Conservation (phyloP, 2,113 vertebrate genomes). For the Zosterops pallidus region DNA sequence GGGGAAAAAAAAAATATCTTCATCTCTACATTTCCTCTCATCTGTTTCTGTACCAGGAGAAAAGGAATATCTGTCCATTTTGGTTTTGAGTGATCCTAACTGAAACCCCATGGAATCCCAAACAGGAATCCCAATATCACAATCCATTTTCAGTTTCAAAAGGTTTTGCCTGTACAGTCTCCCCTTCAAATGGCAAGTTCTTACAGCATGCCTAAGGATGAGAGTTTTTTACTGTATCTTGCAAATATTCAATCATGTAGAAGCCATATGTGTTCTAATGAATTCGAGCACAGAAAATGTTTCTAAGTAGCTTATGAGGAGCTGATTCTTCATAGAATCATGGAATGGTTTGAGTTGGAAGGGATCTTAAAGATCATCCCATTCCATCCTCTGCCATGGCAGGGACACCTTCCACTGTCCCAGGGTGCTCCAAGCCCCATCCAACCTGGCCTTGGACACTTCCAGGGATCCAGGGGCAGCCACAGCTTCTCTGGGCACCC, state of each 20-base stretch:
- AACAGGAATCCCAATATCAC: fast-evolving
- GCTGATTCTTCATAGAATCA: background rate
- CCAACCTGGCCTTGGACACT: background rate
- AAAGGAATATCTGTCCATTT: background rate
- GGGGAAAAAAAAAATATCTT: fast-evolving
- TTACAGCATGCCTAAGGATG: background rate
- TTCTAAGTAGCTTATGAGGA: background rate
- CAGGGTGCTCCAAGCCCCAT: fast-evolving
- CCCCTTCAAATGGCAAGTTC: background rate
- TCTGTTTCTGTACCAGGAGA: background rate
- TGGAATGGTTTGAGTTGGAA: background rate
- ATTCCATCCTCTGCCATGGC: fast-evolving
- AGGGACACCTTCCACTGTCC: fast-evolving
- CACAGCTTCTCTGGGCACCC: background rate
- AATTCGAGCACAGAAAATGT: background rate
- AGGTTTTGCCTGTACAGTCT: background rate
- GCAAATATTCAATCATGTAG: background rate
- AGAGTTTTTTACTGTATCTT: background rate
- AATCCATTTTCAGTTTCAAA: background rate
- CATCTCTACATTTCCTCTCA: background rate
- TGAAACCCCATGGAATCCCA: background rate
- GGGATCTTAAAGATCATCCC: fast-evolving
- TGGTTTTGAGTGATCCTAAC: background rate
- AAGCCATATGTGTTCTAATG: background rate
- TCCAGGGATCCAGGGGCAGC: background rate